phyloP scores from a whole-genome alignment of 2,888 invertebrate species.

The Stegana nigrithorax region DNA sequence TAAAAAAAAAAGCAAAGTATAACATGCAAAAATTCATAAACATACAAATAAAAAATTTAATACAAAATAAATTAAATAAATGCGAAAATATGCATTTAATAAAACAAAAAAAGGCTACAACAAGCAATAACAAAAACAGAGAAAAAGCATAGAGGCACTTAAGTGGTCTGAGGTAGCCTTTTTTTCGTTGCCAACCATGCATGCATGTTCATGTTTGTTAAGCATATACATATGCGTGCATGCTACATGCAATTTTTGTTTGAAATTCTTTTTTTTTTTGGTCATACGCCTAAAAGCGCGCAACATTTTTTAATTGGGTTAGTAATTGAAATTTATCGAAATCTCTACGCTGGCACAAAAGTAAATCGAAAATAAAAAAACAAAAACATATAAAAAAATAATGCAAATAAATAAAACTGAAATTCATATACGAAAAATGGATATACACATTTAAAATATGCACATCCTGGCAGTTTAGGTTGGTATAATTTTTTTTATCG shows the following conservation, averaged over 20 bases:
- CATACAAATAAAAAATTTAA: too few species aligned
- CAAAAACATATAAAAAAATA: neutral
- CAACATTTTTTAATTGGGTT: constrained; percentile 64
- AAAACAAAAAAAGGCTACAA: too few species aligned
- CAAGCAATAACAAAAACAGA: too few species aligned
- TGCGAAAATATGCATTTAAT: constrained; percentile 6
- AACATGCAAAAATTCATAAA: too few species aligned
- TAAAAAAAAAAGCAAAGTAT: too few species aligned
- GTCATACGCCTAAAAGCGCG: constrained; percentile 50
- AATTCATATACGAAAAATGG: neutral
- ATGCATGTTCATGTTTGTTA: constrained; percentile 19
- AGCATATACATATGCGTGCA: constrained; percentile 38
- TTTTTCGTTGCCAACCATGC: constrained; percentile 11
- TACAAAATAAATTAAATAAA: constrained; percentile 15
- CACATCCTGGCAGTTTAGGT: constrained; percentile 1
- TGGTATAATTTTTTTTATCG: constrained; percentile 5
- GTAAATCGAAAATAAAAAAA: neutral
- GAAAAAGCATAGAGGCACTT: too few species aligned
- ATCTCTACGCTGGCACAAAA: constrained; percentile 22
- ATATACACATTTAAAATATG: neutral
- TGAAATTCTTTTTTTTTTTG: constrained; percentile 28
- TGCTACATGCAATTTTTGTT: constrained; percentile 41
- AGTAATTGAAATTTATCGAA: constrained; percentile 65
- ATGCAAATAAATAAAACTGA: neutral
- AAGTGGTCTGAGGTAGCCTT: constrained; percentile 41